phyloP scores from a whole-genome alignment of 2,888 invertebrate species.

The Cordilura impudica region DNA sequence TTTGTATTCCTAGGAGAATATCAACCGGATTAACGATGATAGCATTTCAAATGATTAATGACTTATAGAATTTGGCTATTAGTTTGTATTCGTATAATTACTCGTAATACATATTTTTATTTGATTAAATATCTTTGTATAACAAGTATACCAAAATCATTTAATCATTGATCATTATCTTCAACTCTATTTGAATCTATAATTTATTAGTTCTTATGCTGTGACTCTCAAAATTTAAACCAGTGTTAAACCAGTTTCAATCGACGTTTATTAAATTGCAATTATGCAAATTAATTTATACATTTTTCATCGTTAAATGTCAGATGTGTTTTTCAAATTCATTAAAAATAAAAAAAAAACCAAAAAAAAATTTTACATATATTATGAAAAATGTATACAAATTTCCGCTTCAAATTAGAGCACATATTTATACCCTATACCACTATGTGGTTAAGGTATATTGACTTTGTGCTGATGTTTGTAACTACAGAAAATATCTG shows the following conservation, averaged over 20 bases:
- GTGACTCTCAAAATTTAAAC: slow-evolving; percentile 44
- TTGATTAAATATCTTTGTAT: slow-evolving; percentile 49
- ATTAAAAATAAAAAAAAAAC: too few relatives aligned
- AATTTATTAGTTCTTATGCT: slow-evolving; percentile 44
- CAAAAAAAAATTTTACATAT: slow-evolving; percentile 39
- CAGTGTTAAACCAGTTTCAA: slow-evolving; percentile 48
- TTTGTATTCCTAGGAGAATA: slow-evolving; percentile 40
- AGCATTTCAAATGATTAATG: slow-evolving; percentile 51
- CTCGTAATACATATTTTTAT: slow-evolving; percentile 58
- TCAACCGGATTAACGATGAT: slow-evolving; percentile 49
- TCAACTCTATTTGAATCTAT: slow-evolving; percentile 25
- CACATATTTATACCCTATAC: too few relatives aligned
- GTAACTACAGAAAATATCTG: too few relatives aligned
- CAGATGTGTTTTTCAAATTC: slow-evolving; percentile 35
- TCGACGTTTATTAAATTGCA: slow-evolving; percentile 46
- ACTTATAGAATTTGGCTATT: slow-evolving; percentile 43
- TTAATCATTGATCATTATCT: slow-evolving; percentile 52
- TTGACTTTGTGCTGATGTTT: too few relatives aligned
- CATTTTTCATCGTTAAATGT: slow-evolving; percentile 54
- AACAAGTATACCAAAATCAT: slow-evolving; percentile 49
- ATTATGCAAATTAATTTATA: slow-evolving; percentile 55
- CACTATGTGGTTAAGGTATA: too few relatives aligned
- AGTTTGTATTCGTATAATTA: slow-evolving; percentile 42
- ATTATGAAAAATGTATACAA: slow-evolving; percentile 1
- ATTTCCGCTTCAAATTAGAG: slow-evolving; percentile 49